phyloP scores from a whole-genome alignment of 2,797 vertebrate genomes.

The Rousettus madagascariensis region DNA sequence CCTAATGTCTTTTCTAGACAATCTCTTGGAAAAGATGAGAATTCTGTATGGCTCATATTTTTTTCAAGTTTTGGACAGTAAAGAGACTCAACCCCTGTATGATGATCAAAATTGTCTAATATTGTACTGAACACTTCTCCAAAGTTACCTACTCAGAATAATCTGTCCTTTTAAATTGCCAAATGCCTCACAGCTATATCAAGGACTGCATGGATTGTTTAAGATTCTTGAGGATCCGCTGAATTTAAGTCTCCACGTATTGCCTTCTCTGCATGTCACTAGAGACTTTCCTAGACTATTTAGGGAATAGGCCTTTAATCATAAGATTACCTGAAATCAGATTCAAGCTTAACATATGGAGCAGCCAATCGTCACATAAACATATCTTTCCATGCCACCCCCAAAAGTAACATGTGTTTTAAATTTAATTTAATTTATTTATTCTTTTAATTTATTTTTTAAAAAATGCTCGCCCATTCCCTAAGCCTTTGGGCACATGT shows the following conservation, averaged over 20 bases:
- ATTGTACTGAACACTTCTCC: background rate
- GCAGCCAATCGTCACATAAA: conserved; percentile 35
- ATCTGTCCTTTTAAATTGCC: background rate
- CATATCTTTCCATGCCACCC: background rate
- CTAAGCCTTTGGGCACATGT: conserved; percentile 56
- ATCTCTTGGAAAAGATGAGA: background rate
- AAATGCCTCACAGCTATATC: background rate
- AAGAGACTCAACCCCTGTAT: background rate
- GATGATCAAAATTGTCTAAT: background rate
- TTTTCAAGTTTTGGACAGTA: background rate
- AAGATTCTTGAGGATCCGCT: background rate
- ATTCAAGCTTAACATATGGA: background rate
- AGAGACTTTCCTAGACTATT: background rate
- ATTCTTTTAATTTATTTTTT: conserved; percentile 62
- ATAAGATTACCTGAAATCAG: conserved; percentile 45
- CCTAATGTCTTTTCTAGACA: background rate
- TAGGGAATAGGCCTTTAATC: background rate
- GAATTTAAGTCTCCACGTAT: background rate
- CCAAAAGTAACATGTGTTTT: conserved; percentile 56
- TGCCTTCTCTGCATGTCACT: background rate
- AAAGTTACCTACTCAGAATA: background rate
- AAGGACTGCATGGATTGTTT: background rate
- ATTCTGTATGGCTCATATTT: background rate
- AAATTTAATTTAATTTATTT: conserved; percentile 68
- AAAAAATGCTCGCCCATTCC: conserved; percentile 10